phyloP scores from a whole-genome alignment of 2,888 invertebrate genomes.

The Lamproptera curius region DNA sequence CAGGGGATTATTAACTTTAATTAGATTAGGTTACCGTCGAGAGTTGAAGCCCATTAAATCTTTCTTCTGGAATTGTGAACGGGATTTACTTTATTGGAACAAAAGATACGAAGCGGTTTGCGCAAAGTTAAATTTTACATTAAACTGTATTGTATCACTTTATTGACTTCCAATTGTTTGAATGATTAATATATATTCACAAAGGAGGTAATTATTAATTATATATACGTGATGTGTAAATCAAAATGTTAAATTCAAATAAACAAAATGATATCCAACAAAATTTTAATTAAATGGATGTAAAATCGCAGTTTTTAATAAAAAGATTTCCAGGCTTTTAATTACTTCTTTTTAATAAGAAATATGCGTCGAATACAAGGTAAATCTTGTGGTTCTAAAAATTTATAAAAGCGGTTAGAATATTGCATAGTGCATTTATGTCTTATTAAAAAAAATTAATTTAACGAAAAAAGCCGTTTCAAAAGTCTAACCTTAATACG shows the following conservation, averaged over 20 bases:
- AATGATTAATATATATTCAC: slow-evolving; percentile 22
- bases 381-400: too few relatives aligned
- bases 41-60: slow-evolving; percentile 50
- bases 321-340: neutral
- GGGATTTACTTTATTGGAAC: slow-evolving; percentile 21
- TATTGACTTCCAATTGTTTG: slow-evolving; percentile 1
- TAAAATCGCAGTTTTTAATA: neutral
- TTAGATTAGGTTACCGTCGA: slow-evolving; percentile 54
- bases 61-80: slow-evolving; percentile 32
- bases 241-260: neutral
- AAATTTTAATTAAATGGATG: neutral
- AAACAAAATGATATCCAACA: neutral
- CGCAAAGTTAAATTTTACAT: slow-evolving; percentile 2
- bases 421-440: too few relatives aligned
- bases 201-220: slow-evolving; percentile 34
- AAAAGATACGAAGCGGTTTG: neutral
- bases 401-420: too few relatives aligned
- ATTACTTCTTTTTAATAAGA: neutral
- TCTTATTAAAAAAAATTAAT: too few relatives aligned
- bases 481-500: too few relatives aligned
- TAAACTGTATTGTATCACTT: neutral
- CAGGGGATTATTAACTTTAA: slow-evolving; percentile 70
- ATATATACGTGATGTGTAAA: slow-evolving; percentile 23
- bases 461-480: too few relatives aligned
- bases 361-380: neutral